Conservation (phyloP, 2,797 vertebrate species). For the Choloepus didactylus region DNA sequence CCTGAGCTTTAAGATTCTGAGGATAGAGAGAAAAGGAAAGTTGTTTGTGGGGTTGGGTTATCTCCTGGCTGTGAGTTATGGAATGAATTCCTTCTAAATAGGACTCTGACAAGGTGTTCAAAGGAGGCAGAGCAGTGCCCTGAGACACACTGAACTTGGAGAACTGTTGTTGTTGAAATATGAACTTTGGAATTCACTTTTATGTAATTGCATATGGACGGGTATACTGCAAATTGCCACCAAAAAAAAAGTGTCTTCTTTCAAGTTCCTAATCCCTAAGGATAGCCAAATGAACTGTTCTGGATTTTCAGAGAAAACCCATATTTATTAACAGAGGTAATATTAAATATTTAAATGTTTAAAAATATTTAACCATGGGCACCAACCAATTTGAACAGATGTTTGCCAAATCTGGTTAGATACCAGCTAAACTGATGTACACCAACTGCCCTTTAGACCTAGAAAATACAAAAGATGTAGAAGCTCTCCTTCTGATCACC, state of each 20-base stretch:
- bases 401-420: not conserved
- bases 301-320: slow-evolving; percentile 13
- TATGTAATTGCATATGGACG: not conserved
- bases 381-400: not conserved
- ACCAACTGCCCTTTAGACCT: not conserved
- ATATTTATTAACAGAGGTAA: not conserved
- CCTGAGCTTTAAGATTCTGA: slow-evolving; percentile 8
- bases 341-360: not conserved
- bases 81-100: not conserved
- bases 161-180: not conserved
- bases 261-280: not conserved
- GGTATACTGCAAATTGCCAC: not conserved
- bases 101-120: not conserved
- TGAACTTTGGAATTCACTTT: slow-evolving; percentile 32
- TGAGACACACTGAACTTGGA: not conserved
- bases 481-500: not conserved
- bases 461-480: not conserved
- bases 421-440: not conserved
- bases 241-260: not conserved
- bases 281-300: not conserved
- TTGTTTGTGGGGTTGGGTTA: not conserved
- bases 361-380: not conserved
- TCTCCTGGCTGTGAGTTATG: not conserved
- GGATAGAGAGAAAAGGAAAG: not conserved
- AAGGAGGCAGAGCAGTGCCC: not conserved